A percentile compares a stretch with the other conserved stretches of the same genome.
These are phyloP conservation scores for Australoheros scitulus DNA, from an alignment of 2,113 vertebrate genomes.

Conservation along the genomic window DNA sequence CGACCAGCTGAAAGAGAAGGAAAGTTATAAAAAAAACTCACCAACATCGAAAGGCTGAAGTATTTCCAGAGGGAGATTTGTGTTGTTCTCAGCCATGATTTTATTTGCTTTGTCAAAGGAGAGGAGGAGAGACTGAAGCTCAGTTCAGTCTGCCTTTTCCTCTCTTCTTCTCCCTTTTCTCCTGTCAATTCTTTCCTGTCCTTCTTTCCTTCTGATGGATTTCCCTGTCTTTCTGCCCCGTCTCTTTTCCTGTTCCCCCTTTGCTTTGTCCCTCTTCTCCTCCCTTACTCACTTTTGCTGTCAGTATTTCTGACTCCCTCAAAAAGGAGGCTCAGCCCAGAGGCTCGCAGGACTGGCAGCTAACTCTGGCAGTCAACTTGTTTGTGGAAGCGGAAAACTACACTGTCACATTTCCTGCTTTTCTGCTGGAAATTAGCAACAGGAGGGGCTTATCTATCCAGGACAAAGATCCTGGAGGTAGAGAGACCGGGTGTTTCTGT, in stretches of 20 bases:
- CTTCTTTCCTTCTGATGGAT: slow-evolving; percentile 54
- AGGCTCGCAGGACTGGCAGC: slow-evolving; percentile 67
- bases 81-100: slow-evolving; percentile 88
- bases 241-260: slow-evolving; percentile 59
- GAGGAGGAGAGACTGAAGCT: slow-evolving; percentile 54
- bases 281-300: slow-evolving; percentile 54
- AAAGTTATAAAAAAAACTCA: slow-evolving; percentile 66
- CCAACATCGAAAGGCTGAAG: slow-evolving; percentile 77
- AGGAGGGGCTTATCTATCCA: slow-evolving; percentile 90
- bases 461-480: slow-evolving; percentile 88
- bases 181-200: slow-evolving; percentile 37
- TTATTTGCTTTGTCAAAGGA: slow-evolving; percentile 61
- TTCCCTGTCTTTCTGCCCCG: slow-evolving; percentile 62
- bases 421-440: slow-evolving; percentile 92
- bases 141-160: slow-evolving; percentile 33
- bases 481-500: slow-evolving; percentile 69
- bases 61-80: slow-evolving; percentile 77
- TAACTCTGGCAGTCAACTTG: slow-evolving; percentile 73
- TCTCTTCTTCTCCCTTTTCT: slow-evolving; percentile 39
- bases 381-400: slow-evolving; percentile 92
- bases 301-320: slow-evolving; percentile 45
- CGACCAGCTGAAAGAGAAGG: slow-evolving; percentile 16
- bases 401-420: slow-evolving; percentile 95
- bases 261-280: slow-evolving; percentile 51
- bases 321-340: slow-evolving; percentile 55